Conservation (phyloP, 2,888 invertebrate genomes). For the Seira ritae region DNA sequence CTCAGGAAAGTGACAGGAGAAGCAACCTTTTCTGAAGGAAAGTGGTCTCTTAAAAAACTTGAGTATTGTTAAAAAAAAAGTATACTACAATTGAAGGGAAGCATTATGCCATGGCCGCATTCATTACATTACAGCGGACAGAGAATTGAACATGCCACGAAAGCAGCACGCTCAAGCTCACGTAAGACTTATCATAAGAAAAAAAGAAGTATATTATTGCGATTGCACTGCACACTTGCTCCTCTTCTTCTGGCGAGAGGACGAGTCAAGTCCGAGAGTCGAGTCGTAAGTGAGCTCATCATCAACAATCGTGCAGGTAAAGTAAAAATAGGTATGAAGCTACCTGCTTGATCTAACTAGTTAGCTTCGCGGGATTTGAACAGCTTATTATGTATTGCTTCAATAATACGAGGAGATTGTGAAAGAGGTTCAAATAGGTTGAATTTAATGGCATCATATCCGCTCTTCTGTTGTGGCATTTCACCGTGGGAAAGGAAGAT, state of each 20-base stretch:
- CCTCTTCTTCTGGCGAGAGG: neutral
- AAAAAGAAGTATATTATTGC: neutral
- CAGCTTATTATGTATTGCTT: constrained; percentile 50
- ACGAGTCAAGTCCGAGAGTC: neutral
- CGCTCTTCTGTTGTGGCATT: constrained; percentile 72
- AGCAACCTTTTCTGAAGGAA: neutral
- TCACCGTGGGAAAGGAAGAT: constrained; percentile 74
- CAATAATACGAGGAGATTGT: constrained; percentile 54
- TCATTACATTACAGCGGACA: no score
- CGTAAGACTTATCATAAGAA: neutral
- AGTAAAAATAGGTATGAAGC: neutral
- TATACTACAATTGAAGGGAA: no score
- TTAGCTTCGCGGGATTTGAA: constrained; percentile 6
- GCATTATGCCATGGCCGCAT: no score
- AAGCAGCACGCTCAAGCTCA: neutral
- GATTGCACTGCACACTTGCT: constrained; percentile 2
- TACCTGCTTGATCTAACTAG: constrained; percentile 17
- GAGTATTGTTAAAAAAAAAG: no score
- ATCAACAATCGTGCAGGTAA: neutral
- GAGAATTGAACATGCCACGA: neutral
- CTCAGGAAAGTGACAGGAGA: neutral
- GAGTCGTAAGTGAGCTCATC: neutral
- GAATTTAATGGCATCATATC: constrained; percentile 73
- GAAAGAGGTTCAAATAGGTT: constrained; percentile 67
- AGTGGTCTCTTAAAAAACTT: neutral